A percentile compares a stretch with the other conserved stretches of the same genome.
Evolutionary conservation across 2,113 vertebrate genomes (phyloP).

Genomic region (Coracopsis vasa): DNA sequence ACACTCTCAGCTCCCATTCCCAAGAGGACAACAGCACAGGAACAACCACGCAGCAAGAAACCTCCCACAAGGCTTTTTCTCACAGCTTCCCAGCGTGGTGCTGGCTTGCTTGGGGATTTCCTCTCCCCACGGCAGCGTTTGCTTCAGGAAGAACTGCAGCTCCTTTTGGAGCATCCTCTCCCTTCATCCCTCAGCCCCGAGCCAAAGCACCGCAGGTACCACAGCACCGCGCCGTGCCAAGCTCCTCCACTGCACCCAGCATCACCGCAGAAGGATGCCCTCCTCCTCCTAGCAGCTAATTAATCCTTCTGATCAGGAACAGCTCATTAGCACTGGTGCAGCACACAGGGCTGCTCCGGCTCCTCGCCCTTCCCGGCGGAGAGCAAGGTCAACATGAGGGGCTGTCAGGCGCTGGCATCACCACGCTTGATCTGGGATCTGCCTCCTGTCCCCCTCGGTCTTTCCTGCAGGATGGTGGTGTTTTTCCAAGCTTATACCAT

Average conservation of each 20-base stretch:
- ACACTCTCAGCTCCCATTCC: not conserved
- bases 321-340: constrained; percentile 42
- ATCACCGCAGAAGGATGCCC: not conserved
- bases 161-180: not conserved
- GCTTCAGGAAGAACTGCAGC: not conserved
- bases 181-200: not conserved
- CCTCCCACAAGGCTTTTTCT: not conserved
- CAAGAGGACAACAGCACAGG: not conserved
- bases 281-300: constrained; percentile 36
- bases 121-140: not conserved
- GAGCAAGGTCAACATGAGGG: not conserved
- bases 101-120: not conserved
- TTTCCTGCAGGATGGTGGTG: not conserved
- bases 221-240: not conserved
- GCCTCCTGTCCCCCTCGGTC: fast-evolving
- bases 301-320: constrained; percentile 58
- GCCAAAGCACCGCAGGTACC: fast-evolving
- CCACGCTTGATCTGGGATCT: fast-evolving
- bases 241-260: not conserved
- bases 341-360: not conserved
- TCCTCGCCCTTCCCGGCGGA: not conserved
- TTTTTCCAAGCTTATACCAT: not conserved
- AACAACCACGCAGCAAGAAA: not conserved
- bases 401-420: not conserved
- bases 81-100: fast-evolving